Conservation (phyloP, 2,888 invertebrate genomes). For the Dasysyrphus tricinctus region DNA sequence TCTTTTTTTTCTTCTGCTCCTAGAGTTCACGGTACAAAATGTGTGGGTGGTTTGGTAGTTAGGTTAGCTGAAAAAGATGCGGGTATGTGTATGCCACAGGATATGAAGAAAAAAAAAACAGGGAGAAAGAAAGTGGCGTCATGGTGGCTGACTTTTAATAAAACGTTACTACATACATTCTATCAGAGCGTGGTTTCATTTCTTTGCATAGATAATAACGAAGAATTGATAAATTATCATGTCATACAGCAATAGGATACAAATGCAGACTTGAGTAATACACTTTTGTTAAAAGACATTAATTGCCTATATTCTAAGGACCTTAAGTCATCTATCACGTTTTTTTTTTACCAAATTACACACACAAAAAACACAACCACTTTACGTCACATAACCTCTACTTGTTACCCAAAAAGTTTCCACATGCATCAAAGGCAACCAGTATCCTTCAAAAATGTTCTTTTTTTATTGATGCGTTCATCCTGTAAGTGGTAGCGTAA, state of each 20-base stretch:
- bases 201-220: conserved; percentile 26
- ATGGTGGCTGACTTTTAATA: conserved; percentile 67
- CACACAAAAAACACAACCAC: conserved; percentile 14
- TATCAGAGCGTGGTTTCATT: conserved; percentile 13
- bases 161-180: conserved; percentile 41
- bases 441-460: conserved; percentile 52
- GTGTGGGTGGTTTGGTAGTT: conserved; percentile 31
- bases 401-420: conserved; percentile 55
- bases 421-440: conserved; percentile 52
- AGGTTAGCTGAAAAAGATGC: conserved; percentile 1
- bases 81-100: conserved; percentile 27
- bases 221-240: conserved; percentile 49
- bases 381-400: conserved; percentile 54
- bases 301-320: conserved; percentile 4
- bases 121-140: conserved; percentile 61
- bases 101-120: conserved; percentile 25
- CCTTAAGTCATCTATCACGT: conserved; percentile 37
- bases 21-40: conserved; percentile 54
- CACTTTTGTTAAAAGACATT: conserved; percentile 16
- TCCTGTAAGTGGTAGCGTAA: conserved; percentile 3
- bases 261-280: conserved; percentile 7
- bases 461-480: conserved; percentile 47
- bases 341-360: not conserved
- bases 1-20: conserved; percentile 35
- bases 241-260: conserved; percentile 10